These are phyloP conservation scores for Panopea generosa DNA, from an alignment of 2,888 invertebrate species.

Conservation along the genomic window DNA sequence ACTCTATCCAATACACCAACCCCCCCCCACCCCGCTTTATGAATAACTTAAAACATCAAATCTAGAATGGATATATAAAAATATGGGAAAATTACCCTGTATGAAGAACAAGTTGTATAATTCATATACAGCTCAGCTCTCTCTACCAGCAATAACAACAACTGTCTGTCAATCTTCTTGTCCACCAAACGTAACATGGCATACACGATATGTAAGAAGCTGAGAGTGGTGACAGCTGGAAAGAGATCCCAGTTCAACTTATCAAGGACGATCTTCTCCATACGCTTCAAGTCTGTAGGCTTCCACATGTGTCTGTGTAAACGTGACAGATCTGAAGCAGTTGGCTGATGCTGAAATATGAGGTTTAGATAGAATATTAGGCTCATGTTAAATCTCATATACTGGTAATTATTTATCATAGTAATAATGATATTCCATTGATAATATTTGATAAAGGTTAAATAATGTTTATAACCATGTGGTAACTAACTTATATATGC, in stretches of 20 bases:
- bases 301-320: constrained; percentile 79
- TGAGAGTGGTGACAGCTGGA: constrained; percentile 74
- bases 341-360: constrained; percentile 72
- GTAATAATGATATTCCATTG: too few relatives aligned
- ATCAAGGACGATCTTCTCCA: constrained; percentile 81
- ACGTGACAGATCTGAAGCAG: constrained; percentile 72
- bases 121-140: constrained; percentile 66
- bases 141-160: constrained; percentile 48
- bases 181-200: constrained; percentile 36
- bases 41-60: too few relatives aligned
- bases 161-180: constrained; percentile 29
- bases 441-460: too few relatives aligned
- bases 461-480: too few relatives aligned
- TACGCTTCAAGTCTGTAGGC: constrained; percentile 78
- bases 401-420: too few relatives aligned
- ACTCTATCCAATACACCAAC: too few relatives aligned
- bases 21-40: too few relatives aligned
- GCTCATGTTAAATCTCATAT: neutral
- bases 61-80: too few relatives aligned
- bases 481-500: too few relatives aligned
- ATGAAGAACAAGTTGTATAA: constrained; percentile 60
- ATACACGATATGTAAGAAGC: constrained; percentile 70
- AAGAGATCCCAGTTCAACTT: constrained; percentile 78
- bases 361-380: too few relatives aligned
- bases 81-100: constrained; percentile 60